Conservation (phyloP, 2,888 invertebrate species). For the Pseudococcus longispinus region DNA sequence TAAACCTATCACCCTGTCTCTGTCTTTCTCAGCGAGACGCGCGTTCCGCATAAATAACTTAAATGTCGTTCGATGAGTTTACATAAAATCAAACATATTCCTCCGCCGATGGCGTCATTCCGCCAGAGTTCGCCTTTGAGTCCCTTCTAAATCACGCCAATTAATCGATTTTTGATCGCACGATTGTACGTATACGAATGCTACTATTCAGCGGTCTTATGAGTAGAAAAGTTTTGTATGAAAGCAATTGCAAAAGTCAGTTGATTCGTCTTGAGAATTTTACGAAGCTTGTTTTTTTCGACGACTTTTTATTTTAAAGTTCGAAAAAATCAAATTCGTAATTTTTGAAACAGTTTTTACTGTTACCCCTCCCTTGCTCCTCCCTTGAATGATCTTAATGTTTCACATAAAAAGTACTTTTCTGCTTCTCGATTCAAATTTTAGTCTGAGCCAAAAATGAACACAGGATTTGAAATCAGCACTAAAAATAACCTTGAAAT, state of each 20-base stretch:
- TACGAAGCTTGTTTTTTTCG: too few relatives aligned
- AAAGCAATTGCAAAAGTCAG: background rate
- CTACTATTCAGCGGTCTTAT: background rate
- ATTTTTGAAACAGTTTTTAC: too few relatives aligned
- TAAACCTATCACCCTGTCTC: background rate
- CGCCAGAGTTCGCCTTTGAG: background rate
- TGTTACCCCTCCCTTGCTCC: too few relatives aligned
- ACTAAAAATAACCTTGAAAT: too few relatives aligned
- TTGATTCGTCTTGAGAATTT: too few relatives aligned
- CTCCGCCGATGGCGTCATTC: background rate
- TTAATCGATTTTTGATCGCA: background rate
- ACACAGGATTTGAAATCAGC: too few relatives aligned
- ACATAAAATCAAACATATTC: background rate
- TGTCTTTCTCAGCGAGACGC: background rate
- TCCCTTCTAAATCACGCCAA: background rate
- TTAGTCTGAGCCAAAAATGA: too few relatives aligned
- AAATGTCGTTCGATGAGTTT: slow-evolving; percentile 11
- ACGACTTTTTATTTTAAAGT: too few relatives aligned
- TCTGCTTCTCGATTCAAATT: too few relatives aligned
- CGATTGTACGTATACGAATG: background rate
- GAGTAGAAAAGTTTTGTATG: background rate
- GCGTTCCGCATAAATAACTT: slow-evolving; percentile 6
- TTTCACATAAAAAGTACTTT: too few relatives aligned
- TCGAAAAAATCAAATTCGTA: too few relatives aligned
- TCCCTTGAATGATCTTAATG: too few relatives aligned